A percentile compares a stretch with the other conserved stretches of the same genome.
Conservation (phyloP, 2,113 vertebrate species). For the Sapajus apella region DNA sequence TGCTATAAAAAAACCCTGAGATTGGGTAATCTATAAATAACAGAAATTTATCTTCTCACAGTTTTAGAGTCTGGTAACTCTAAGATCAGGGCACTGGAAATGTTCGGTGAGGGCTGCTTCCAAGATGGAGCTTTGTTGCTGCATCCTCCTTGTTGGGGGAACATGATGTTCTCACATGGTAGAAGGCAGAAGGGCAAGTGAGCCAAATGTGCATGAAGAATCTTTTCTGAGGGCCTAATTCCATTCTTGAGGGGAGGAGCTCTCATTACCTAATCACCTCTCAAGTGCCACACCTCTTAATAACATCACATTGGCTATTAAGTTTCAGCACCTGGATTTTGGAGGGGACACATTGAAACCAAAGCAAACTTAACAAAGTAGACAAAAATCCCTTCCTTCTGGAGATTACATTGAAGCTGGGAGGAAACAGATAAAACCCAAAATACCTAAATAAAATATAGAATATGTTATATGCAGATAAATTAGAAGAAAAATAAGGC, state of each 20-base stretch:
- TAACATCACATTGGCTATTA: neutral
- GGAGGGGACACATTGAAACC: neutral
- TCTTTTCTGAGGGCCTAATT: neutral
- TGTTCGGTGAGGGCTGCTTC: neutral
- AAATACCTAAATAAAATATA: conserved; percentile 7
- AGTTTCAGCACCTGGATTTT: neutral
- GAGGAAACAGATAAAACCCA: neutral
- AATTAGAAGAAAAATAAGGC: neutral
- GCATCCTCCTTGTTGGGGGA: neutral
- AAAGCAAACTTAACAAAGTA: neutral
- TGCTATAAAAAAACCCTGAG: neutral
- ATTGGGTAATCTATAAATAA: neutral
- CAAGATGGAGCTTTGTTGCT: neutral
- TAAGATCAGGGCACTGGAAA: neutral
- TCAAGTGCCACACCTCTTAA: neutral
- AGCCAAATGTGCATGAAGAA: neutral
- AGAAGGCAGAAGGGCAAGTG: neutral
- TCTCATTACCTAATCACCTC: neutral
- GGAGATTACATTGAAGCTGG: neutral
- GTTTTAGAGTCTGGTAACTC: neutral
- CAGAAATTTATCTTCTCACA: neutral
- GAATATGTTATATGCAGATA: neutral
- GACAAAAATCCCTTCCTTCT: neutral
- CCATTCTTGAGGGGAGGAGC: neutral
- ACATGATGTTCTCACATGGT: neutral